A percentile compares a stretch with the other conserved stretches of the same genome.
These are phyloP conservation scores for Pachymerium ferrugineum DNA, from an alignment of 2,888 invertebrate genomes.

Conservation along the genomic window DNA sequence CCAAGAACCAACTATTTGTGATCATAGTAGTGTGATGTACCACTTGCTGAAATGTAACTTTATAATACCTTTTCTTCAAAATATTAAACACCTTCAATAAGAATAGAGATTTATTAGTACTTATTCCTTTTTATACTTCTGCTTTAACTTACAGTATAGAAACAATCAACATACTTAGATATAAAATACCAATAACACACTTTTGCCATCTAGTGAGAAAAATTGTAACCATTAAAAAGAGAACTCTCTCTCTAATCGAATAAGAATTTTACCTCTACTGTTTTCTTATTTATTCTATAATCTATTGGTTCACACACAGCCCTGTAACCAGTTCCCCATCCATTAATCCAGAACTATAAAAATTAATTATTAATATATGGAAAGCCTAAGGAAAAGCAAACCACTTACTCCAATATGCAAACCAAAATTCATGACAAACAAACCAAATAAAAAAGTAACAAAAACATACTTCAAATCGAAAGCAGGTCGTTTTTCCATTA, in stretches of 20 bases:
- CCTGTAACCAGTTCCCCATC: not conserved
- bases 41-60: not conserved
- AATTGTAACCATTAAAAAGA: not conserved
- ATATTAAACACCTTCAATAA: conserved; percentile 13
- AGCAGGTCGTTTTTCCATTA: conserved; percentile 86
- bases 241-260: not conserved
- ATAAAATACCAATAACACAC: not conserved
- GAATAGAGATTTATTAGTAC: too few relatives aligned
- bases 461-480: conserved; percentile 58
- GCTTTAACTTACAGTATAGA: not conserved
- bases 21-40: conserved; percentile 2
- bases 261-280: too few relatives aligned
- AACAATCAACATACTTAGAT: not conserved
- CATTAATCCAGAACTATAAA: not conserved
- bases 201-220: not conserved
- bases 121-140: too few relatives aligned
- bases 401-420: not conserved
- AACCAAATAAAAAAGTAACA: not conserved
- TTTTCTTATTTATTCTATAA: too few relatives aligned
- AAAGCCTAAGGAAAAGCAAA: not conserved
- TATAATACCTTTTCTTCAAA: not conserved
- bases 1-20: not conserved
- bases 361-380: not conserved
- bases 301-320: not conserved
- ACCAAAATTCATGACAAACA: not conserved